A percentile compares a stretch with the other conserved stretches of the same genome.
phyloP scores from a whole-genome alignment of 2,888 invertebrate species.

The Plebejus melissa region DNA sequence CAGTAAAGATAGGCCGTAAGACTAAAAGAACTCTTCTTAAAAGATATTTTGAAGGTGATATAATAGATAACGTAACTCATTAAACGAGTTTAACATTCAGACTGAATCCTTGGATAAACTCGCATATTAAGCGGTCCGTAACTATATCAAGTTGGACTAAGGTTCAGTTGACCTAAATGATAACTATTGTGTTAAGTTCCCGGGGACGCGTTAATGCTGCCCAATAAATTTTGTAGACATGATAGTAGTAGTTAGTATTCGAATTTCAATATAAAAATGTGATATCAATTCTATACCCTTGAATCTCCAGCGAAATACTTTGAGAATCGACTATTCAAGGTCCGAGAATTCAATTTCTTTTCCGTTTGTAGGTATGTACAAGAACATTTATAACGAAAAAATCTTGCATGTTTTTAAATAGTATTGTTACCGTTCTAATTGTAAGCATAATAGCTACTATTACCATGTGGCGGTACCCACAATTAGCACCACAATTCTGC shows the following conservation, averaged over 20 bases:
- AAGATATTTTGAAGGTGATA: background rate
- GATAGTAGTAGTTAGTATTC: background rate
- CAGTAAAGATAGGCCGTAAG: no score
- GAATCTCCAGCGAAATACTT: no score
- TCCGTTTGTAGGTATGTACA: no score
- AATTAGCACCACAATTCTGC: no score
- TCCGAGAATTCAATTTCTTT: no score
- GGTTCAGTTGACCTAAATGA: slow-evolving; percentile 18
- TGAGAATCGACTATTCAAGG: no score
- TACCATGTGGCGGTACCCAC: no score
- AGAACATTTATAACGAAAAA: no score
- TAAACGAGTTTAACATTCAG: slow-evolving; percentile 2
- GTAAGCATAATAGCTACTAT: no score
- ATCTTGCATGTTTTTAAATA: no score
- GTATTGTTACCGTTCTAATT: no score
- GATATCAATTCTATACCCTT: no score
- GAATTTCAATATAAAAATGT: background rate
- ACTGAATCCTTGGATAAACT: background rate
- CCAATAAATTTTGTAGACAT: background rate
- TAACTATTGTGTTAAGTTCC: slow-evolving; percentile 17
- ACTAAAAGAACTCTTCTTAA: background rate
- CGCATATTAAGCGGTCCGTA: background rate
- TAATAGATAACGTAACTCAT: background rate
- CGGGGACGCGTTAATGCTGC: background rate
- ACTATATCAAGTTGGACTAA: slow-evolving; percentile 19